These are phyloP conservation scores for Trachelipus rathkii DNA, from an alignment of 1,140 invertebrate species.

Conservation along the genomic window DNA sequence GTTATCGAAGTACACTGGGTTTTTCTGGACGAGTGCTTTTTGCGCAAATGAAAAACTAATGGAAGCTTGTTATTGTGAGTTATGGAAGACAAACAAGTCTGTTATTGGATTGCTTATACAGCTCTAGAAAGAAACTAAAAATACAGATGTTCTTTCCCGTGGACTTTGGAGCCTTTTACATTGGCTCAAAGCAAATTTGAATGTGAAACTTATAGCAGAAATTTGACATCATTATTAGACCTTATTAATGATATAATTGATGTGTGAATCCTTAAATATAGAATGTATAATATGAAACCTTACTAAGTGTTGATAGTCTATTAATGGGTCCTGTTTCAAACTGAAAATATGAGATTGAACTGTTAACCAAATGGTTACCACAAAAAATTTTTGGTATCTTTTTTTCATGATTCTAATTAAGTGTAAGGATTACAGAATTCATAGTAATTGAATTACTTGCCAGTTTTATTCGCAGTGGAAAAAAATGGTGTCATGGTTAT, in stretches of 20 bases:
- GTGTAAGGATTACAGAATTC: slow-evolving; percentile 29
- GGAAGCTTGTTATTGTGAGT: too few species aligned
- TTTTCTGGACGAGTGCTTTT: too few species aligned
- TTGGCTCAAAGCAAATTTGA: slow-evolving; percentile 35
- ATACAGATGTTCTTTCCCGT: slow-evolving; percentile 30
- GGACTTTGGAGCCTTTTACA: slow-evolving; percentile 35
- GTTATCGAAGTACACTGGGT: too few species aligned
- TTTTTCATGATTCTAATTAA: slow-evolving; percentile 30
- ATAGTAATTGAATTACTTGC: neutral
- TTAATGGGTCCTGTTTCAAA: slow-evolving; percentile 21
- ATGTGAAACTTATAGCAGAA: slow-evolving; percentile 21
- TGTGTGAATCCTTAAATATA: slow-evolving; percentile 17
- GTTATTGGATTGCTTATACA: too few species aligned
- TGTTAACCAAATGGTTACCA: slow-evolving; percentile 27
- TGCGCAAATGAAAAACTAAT: too few species aligned
- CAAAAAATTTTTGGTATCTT: slow-evolving; percentile 25
- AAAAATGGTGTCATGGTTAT: slow-evolving; percentile 8
- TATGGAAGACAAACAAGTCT: too few species aligned
- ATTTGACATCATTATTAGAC: slow-evolving; percentile 24
- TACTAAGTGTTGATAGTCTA: slow-evolving; percentile 32
- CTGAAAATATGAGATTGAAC: slow-evolving; percentile 20
- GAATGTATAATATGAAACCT: slow-evolving; percentile 29
- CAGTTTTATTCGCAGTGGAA: slow-evolving; percentile 13
- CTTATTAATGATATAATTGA: slow-evolving; percentile 26
- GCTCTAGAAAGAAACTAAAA: slow-evolving; percentile 28